Base-by-base conservation (phyloP, 30 jellyfish, hydroid and myxozoan species). In the Sanderia malayensis region DNA sequence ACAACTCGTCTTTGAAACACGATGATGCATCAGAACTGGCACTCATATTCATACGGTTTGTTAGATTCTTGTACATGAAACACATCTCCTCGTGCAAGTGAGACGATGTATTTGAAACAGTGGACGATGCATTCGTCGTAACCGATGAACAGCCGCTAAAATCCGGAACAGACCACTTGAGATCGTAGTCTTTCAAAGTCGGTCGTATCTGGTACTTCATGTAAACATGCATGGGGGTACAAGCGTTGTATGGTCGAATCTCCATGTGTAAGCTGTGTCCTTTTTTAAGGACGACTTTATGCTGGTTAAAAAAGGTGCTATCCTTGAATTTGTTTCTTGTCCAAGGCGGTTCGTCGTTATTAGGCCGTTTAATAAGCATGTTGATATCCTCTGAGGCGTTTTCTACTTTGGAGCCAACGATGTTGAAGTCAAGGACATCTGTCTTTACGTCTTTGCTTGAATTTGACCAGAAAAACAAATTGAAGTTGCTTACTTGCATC, bases 401-500 rank as follows among this genome's bases (percentile, higher is more conserved):
- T 8, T 78, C 46, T 15, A 17, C 0, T 55, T 49, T 23, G 58
- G 75, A 11, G 19, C 61, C 57, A 22, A 24, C 30, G 11, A 71
- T 27, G 13, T 27, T 17, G 49, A 71, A 4, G 19, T 53, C 33
- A 7, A 44, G 33, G 28, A 69, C 84, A 31, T 41, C 74, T 21
- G 84, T n/a, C 6, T 29, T 31, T 0, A 71, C 60, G 17, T 47
- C 58, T 31, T 76, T 76, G 80, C 88, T 76, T 24, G 78, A 25
- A 13, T 47, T 33, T 0, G 68, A 52, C 88, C 88, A 76, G 88
- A 76, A 76, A 30, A 24, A 76, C 3, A 73, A 18, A 61, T 76
- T 76, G 59, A 76, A 76, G 0, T 67, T 31, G 68, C 73, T 61
- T 23, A 61, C 25, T 32, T 63, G 61, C 58, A 47, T 64, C 88